Conservation (phyloP, 2,797 vertebrate species). For the Enteromius fasciolatus region DNA sequence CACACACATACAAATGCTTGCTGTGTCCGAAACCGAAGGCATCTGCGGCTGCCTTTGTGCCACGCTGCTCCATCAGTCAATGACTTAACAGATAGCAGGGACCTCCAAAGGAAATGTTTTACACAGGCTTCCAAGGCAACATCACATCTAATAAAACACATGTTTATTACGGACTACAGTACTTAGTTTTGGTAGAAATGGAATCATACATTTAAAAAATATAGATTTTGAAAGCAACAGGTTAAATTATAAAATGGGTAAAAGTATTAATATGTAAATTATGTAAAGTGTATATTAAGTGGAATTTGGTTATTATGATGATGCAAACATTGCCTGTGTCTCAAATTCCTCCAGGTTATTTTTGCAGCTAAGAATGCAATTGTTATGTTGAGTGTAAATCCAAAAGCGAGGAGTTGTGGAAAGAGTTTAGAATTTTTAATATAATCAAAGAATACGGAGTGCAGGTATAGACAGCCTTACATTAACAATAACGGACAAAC, state of each 20-base stretch:
- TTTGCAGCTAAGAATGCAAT: not conserved
- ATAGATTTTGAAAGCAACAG: not conserved
- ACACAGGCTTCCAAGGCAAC: not conserved
- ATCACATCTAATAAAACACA: not conserved
- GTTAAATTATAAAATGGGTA: not conserved
- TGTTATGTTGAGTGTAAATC: no score
- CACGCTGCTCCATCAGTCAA: conserved; percentile 16
- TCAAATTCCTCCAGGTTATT: not conserved
- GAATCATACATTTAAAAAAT: not conserved
- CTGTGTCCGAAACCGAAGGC: conserved; percentile 10
- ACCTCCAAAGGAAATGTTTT: conserved; percentile 1
- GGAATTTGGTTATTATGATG: not conserved
- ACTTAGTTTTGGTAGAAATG: not conserved
- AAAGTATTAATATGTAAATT: not conserved
- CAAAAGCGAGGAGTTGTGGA: no score
- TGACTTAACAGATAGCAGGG: conserved; percentile 4
- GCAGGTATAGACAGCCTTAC: no score
- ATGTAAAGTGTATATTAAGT: not conserved
- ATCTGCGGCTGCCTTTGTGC: not conserved
- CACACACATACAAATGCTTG: not conserved
- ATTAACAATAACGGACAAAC: no score
- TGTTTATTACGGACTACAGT: not conserved
- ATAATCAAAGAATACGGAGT: no score
- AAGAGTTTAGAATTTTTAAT: no score
- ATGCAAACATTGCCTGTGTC: not conserved